Conservation (phyloP, 2,797 vertebrate species). For the Oreochromis grahami region DNA sequence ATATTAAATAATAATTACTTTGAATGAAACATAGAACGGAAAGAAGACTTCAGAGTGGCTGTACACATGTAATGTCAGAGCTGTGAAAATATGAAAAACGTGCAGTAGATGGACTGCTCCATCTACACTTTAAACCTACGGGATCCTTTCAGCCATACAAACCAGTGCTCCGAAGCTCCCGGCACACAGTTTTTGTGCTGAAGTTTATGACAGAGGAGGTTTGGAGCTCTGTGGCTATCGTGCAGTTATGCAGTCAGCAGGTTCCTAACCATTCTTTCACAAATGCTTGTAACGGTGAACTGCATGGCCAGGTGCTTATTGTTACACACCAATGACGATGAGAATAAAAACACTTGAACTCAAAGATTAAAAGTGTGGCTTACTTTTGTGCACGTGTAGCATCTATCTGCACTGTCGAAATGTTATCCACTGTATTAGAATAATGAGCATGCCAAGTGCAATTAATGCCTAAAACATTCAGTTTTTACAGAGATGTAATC, state of each 20-base stretch:
- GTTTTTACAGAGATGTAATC: not conserved
- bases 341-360: not conserved
- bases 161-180: not conserved
- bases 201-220: not conserved
- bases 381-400: not conserved
- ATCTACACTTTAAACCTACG: not conserved
- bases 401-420: not conserved
- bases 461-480: not conserved
- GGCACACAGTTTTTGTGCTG: not conserved
- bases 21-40: not conserved
- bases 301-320: not conserved
- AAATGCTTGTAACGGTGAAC: not conserved
- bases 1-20: not conserved
- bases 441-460: not conserved
- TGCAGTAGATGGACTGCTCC: not conserved
- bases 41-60: not conserved
- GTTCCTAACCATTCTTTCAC: not conserved
- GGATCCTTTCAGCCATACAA: fast-evolving
- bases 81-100: not conserved
- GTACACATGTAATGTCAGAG: not conserved
- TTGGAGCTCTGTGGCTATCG: not conserved
- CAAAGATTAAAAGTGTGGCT: not conserved
- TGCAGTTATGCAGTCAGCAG: not conserved
- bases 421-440: not conserved
- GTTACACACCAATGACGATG: not conserved